These are phyloP conservation scores for Anguilla megastoma DNA, from an alignment of 2,797 vertebrate species.

Conservation along the genomic window DNA sequence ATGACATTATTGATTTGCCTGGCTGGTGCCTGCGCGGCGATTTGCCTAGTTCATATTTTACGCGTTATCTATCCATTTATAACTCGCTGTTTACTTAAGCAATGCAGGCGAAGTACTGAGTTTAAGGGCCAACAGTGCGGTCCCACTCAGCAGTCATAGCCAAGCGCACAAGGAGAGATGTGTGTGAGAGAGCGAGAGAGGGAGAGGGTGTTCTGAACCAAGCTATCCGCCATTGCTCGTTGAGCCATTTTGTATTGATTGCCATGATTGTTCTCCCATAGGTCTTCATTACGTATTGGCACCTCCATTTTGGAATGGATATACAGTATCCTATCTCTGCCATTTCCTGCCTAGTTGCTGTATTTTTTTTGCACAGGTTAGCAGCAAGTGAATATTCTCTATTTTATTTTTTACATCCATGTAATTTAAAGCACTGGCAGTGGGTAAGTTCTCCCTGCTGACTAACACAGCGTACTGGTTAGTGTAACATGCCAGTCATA, in stretches of 20 bases:
- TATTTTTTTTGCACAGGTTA: neutral
- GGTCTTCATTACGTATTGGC: neutral
- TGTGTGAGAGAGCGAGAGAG: neutral
- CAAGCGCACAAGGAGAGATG: neutral
- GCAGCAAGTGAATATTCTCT: neutral
- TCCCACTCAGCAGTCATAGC: neutral
- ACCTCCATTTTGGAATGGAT: neutral
- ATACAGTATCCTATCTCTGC: neutral
- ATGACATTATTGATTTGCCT: conserved; percentile 18
- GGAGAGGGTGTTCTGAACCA: neutral
- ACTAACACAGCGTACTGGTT: too few species aligned
- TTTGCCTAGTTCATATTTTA: neutral
- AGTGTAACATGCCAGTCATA: neutral
- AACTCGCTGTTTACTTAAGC: neutral
- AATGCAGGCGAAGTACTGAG: neutral
- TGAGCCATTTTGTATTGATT: neutral
- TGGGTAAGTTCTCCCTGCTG: too few species aligned
- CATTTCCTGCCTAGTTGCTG: neutral
- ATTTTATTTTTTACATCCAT: too few species aligned
- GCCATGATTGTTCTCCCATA: neutral
- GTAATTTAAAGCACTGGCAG: too few species aligned
- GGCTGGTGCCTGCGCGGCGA: neutral
- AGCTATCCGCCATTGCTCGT: neutral
- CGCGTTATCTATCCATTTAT: neutral
- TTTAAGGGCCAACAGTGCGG: neutral